Evolutionary conservation across 2,797 vertebrate species (phyloP), one percentile per base, ranked within the genome.

Genomic region (Lemur catta): DNA sequence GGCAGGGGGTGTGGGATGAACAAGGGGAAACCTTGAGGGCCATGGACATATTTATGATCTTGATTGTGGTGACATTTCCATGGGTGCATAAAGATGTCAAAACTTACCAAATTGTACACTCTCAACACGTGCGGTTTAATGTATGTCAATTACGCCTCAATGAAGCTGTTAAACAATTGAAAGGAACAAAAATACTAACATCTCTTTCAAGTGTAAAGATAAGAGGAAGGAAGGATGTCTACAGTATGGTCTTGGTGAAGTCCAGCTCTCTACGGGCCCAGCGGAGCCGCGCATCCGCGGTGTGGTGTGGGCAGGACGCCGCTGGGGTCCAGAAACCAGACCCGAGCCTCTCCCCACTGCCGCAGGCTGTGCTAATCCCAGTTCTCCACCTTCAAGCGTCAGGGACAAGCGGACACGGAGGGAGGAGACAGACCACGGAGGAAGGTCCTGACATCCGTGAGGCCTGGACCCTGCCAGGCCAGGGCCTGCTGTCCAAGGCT

Each of bases 1-100:
- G 0, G 41, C 8, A 0, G 3, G 5, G 50, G 10, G 3, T 13
- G 10, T 65, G 43, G 35, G 2, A 2, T 57, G n/a, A 26, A 4
- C 57, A 1, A 1, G 24, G 41, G 38, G 10, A 43, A 20, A 30
- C 28, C 41, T 35, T 7, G 48, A 26, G 35, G 28, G 6, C 41
- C 43, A 20, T 46, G 41, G 12, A 46, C 14, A 6, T n/a, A n/a
- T 41, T n/a, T 4, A n/a, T 14, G 33, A 8, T 22, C 17, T 57
- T 52, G 35, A 26, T 30, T 9, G n/a, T 13, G 18, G 5, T 41
- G 55, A 4, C 43, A 13, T 18, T 33, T 63, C 63, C 17, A 33
- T 2, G 52, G n/a, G 4, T 71, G 28, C 24, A 13, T 7, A 30
- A 10, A 24, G 24, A 48, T 1, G 33, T 57, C 74, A 33, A 48